Evolutionary conservation across 1,140 invertebrate species (phyloP).

Genomic region (Fopius arisanus): DNA sequence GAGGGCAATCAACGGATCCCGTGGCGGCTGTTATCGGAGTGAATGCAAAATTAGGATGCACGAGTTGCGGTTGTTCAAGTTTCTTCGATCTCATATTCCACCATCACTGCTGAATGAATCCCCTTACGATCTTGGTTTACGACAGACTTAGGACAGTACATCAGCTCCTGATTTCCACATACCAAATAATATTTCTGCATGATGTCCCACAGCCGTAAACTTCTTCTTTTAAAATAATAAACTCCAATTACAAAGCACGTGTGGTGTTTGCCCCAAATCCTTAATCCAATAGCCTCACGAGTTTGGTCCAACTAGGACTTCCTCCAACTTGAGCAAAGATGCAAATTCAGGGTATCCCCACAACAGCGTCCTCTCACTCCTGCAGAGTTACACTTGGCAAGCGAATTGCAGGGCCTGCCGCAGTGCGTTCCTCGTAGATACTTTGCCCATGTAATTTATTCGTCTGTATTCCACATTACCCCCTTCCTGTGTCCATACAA

Average conservation of each 20-base stretch:
- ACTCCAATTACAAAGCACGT: not conserved
- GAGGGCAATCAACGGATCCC: no score
- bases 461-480: slow-evolving; percentile 15
- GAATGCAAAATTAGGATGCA: no score
- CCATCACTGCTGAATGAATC: no score
- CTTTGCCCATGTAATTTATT: slow-evolving; percentile 52
- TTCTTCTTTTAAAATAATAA: not conserved
- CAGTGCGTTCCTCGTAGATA: slow-evolving; percentile 51
- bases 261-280: not conserved
- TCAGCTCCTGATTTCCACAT: no score
- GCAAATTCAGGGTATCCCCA: not conserved
- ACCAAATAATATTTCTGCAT: no score
- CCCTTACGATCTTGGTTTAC: no score
- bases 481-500: slow-evolving; percentile 18
- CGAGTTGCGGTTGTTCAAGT: no score
- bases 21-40: no score
- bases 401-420: slow-evolving; percentile 40
- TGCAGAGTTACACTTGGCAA: slow-evolving; percentile 47
- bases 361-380: not conserved
- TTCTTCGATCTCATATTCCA: no score
- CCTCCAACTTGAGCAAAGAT: not conserved
- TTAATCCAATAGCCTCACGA: not conserved
- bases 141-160: no score
- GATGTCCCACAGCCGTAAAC: no score
- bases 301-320: not conserved